Evolutionary conservation across 1,140 invertebrate species (phyloP), one percentile per base, ranked within the genome.

Genomic region (Drosophila ercepeae): DNA sequence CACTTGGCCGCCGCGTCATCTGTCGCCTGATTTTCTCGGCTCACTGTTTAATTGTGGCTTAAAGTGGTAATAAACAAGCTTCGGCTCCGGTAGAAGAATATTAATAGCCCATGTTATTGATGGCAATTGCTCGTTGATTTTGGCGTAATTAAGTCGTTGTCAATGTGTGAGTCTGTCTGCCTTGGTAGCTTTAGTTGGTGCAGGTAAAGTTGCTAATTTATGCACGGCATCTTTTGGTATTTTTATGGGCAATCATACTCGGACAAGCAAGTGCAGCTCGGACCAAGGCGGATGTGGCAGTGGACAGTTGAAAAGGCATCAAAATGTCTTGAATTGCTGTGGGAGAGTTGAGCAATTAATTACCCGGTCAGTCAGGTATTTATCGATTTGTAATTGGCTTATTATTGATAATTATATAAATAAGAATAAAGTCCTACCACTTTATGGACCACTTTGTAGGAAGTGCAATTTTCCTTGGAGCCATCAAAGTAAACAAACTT

Each of bases 111-210:
- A 65, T 88, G 86, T 89, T 90, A 89, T 89, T 89, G 88, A 89
- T 89, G 86, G 88, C 86, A 89, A 89, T 88, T 89, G 82, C 78
- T 88, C 81, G 88, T 88, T 90, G 81, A 89, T 76, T 89, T 90
- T 89, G 88, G 88, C 86, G 81, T 89, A 89, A 89, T 89, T 89
- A 89, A 89, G 88, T 89, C 88, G 78, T 89, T 88, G 82, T 81
- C 72, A 46, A 45, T 51, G 55, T 78, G 64, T 39, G 52, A 46
- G 39, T 72, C 23, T 32, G 18, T 45, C 39, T 25, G 21, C 29
- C 42, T 42, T 18, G 9, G 8, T 57, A 42, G 46, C 34, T 58
- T 25, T 59, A 21, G 34, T 44, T 73, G 54, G 39, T 6, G 60
- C 36, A 18, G 48, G 44, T 67, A 67, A 44, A 42, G 29, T 34